A percentile compares a stretch with the other conserved stretches of the same genome.
phyloP scores from a whole-genome alignment of 1,140 invertebrate genomes.

The Monomorium pharaonis region DNA sequence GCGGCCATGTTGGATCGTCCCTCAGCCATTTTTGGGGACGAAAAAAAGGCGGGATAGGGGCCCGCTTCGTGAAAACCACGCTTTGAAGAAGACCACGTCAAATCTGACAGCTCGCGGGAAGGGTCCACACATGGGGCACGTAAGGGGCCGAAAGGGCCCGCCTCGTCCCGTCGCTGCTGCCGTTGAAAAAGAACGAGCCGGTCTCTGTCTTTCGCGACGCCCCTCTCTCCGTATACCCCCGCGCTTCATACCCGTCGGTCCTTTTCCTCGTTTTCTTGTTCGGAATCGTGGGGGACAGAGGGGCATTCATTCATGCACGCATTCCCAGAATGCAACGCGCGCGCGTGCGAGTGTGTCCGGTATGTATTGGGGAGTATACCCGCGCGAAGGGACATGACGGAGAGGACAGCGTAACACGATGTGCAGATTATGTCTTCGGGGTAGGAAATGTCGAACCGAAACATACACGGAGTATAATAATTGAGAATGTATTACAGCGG shows the following conservation, averaged over 20 bases:
- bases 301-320: conserved; percentile 82
- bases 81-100: conserved; percentile 75
- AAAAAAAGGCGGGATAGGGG: conserved; percentile 72
- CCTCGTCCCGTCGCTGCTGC: conserved; percentile 60
- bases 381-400: conserved; percentile 49
- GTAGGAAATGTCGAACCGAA: background rate
- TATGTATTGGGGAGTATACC: conserved; percentile 16
- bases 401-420: conserved; percentile 16
- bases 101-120: conserved; percentile 75
- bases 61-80: conserved; percentile 72
- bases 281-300: conserved; percentile 67
- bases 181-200: conserved; percentile 73
- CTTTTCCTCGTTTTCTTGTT: conserved; percentile 56
- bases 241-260: conserved; percentile 24
- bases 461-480: background rate
- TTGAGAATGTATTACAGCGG: background rate
- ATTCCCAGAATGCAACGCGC: conserved; percentile 77
- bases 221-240: background rate
- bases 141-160: conserved; percentile 68
- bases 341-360: conserved; percentile 40
- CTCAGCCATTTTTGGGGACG: conserved; percentile 77
- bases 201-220: no score
- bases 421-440: background rate
- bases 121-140: conserved; percentile 67
- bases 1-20: conserved; percentile 75